phyloP scores from a whole-genome alignment of 2,113 vertebrate species.

The Lepus americanus region DNA sequence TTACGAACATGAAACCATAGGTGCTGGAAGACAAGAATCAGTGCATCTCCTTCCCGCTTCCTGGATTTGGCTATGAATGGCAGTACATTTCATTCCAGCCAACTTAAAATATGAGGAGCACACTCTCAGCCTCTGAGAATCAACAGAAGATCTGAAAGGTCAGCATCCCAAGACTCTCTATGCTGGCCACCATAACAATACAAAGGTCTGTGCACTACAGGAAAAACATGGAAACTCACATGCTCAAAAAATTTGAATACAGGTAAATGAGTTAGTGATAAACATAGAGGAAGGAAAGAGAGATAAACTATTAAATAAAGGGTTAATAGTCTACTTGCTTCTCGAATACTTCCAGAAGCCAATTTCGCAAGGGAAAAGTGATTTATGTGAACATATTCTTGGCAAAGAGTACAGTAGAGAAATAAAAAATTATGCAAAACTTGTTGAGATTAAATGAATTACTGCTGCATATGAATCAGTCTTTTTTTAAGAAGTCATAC shows the following conservation, averaged over 20 bases:
- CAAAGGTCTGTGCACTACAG: neutral
- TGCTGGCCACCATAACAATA: neutral
- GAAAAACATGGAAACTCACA: neutral
- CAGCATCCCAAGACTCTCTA: too few relatives aligned
- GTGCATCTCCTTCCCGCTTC: neutral
- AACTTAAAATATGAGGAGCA: neutral
- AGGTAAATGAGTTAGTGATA: slow-evolving; percentile 28
- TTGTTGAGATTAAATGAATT: slow-evolving; percentile 77
- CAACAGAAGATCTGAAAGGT: neutral
- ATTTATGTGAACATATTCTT: slow-evolving; percentile 72
- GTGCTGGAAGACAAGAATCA: neutral
- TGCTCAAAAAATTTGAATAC: neutral
- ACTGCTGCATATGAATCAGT: slow-evolving; percentile 70
- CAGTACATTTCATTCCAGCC: neutral
- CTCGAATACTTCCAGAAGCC: slow-evolving; percentile 63
- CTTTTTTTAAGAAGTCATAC: slow-evolving; percentile 62
- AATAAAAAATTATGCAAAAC: slow-evolving; percentile 79
- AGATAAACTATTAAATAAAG: neutral
- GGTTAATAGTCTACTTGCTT: slow-evolving; percentile 55
- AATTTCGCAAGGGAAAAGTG: slow-evolving; percentile 43
- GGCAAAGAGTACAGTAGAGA: slow-evolving; percentile 63
- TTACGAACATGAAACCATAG: neutral
- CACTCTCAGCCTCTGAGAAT: neutral
- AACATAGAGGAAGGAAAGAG: neutral
- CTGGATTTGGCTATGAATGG: neutral